A percentile compares a stretch with the other conserved stretches of the same genome.
Evolutionary conservation across 2,888 invertebrate species (phyloP).

Genomic region (Villa cingulata): DNA sequence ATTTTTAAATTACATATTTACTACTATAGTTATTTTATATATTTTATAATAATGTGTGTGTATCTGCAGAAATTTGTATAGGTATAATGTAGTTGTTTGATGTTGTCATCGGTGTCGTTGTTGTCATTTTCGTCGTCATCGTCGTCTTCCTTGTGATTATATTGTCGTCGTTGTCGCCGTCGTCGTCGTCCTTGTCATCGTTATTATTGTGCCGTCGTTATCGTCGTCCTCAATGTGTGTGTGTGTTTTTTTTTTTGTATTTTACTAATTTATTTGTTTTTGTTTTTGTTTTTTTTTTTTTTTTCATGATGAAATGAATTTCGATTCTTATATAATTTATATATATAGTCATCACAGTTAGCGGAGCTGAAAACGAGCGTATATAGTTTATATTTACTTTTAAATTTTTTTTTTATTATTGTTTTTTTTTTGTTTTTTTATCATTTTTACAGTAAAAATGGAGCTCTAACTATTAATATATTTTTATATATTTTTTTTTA

Average conservation of each 20-base stretch:
- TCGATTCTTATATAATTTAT: conserved; percentile 32
- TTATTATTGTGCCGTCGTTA: no score
- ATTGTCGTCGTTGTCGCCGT: no score
- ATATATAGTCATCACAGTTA: conserved; percentile 39
- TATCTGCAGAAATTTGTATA: no score
- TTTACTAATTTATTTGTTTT: background rate
- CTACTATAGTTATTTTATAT: no score
- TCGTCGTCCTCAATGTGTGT: conserved; percentile 12
- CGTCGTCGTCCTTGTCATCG: no score
- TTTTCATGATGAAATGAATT: conserved; percentile 21
- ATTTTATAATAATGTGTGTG: no score
- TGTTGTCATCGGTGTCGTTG: no score
- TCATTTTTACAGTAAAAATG: conserved; percentile 5
- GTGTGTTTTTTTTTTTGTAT: conserved; percentile 9
- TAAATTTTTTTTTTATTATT: conserved; percentile 15
- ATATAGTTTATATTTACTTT: background rate
- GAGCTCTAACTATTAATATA: conserved; percentile 5
- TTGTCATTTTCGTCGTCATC: no score
- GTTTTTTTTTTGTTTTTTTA: conserved; percentile 14
- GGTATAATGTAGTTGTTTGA: no score
- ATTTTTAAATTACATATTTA: conserved; percentile 15
- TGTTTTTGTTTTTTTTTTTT: conserved; percentile 16
- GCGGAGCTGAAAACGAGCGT: conserved; percentile 32
- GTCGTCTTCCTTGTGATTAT: no score
- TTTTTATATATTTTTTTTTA: background rate